Base-by-base conservation (phyloP, 1,140 invertebrate species). In the Trachymyrmex septentrionalis region DNA sequence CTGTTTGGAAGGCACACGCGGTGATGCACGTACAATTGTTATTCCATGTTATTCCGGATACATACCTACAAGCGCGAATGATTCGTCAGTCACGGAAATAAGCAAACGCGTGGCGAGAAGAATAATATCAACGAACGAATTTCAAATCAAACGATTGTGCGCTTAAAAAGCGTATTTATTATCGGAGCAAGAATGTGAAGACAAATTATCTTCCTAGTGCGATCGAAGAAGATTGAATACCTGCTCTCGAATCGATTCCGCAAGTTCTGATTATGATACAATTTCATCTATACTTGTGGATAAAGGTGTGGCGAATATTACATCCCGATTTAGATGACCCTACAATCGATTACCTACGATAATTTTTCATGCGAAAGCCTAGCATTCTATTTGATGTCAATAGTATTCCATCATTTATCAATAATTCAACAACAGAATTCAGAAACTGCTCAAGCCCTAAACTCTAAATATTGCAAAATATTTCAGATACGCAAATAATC, bases 1-100 rank as follows among this genome's bases (percentile, higher is more conserved):
- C 64, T 81, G 64, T 69, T 80, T 55, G n/a, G 21, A 38, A 81
- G 0, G 44, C 27, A 81, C n/a, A 81, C 48, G 9, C 48, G 63
- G 27, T 21, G 21, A 44, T 81, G 77, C 77, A 81, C 48, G 50
- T 57, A 69, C n/a, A 63, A 66, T 71, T 71, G 14, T 81, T 81
- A 81, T 81, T 81, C 48, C 21, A 50, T 50, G 3, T 44, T 44
- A 12, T 44, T 44, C 38, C 38, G 38, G 30, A 81, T 81, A 81
- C 16, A 10, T 55, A 34, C 30, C 30, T 34, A 12, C 34, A 69
- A 24, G 16, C 38, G n/a, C 38, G 38, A 66, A 53, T 38, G 48
- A 81, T 55, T 81, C 63, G 77, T 38, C 61, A 34, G 27, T 76
- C 38, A 16, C 16, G 55, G 34, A 24, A 34, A 55, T 81, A 81